Percentiles rank a stretch among this genome's conserved stretches.
phyloP scores from a whole-genome alignment of 2,888 invertebrate genomes.

The Tupiocoris notatus region DNA sequence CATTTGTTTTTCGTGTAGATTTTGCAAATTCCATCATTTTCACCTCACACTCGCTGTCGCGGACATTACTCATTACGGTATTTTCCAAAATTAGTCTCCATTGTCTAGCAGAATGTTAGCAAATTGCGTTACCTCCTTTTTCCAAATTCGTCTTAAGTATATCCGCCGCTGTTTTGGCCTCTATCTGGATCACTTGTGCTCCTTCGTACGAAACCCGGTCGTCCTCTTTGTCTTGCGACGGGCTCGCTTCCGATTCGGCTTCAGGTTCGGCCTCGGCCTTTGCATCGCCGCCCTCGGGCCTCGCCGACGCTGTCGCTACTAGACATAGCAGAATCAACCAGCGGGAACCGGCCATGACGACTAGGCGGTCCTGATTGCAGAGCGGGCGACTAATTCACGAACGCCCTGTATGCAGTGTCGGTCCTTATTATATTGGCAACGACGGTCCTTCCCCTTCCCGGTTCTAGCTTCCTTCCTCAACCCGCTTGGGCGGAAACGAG shows the following conservation, averaged over 20 bases:
- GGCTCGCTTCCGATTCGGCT: constrained; percentile 14
- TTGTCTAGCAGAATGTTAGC: too few relatives aligned
- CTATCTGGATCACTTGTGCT: constrained; percentile 64
- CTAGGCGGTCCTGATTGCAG: background rate
- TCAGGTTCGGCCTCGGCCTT: constrained; percentile 5
- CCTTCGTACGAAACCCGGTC: constrained; percentile 66
- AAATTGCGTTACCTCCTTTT: constrained; percentile 59
- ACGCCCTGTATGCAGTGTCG: background rate
- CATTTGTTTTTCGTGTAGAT: too few relatives aligned
- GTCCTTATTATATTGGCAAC: background rate
- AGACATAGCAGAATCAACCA: background rate
- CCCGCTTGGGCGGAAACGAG: too few relatives aligned
- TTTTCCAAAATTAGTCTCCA: too few relatives aligned
- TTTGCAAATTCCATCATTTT: too few relatives aligned
- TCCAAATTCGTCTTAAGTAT: constrained; percentile 59
- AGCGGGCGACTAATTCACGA: background rate
- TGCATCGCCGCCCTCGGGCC: background rate
- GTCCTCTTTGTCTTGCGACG: constrained; percentile 11
- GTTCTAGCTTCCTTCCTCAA: background rate
- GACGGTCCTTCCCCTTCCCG: background rate
- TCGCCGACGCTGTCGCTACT: background rate
- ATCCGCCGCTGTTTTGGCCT: constrained; percentile 58
- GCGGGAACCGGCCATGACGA: background rate
- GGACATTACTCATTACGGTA: too few relatives aligned
- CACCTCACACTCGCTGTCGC: too few relatives aligned